phyloP scores from a whole-genome alignment of 2,113 vertebrate genomes.

The Addax nasomaculatus region DNA sequence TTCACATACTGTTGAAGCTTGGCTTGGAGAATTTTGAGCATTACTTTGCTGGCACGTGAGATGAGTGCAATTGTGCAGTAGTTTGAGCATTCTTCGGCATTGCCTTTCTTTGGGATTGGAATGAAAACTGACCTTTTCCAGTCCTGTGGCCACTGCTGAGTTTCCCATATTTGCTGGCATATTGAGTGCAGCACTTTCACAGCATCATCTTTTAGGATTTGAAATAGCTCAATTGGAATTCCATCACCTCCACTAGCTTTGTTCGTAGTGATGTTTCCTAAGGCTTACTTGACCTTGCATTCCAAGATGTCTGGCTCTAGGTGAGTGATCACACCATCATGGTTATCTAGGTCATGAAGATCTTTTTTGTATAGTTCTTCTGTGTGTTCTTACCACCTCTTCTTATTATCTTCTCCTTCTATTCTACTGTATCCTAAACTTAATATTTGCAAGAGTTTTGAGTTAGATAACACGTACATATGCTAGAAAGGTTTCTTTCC shows the following conservation, averaged over 20 bases:
- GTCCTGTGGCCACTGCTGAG: not conserved
- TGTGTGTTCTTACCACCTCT: not conserved
- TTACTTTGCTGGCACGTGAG: not conserved
- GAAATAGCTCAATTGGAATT: not conserved
- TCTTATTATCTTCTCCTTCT: not conserved
- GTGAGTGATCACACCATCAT: not conserved
- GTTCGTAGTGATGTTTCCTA: not conserved
- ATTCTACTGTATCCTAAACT: conserved; percentile 63
- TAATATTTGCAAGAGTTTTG: conserved; percentile 73
- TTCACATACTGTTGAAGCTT: not conserved
- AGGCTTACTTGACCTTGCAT: not conserved
- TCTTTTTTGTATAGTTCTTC: not conserved
- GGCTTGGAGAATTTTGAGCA: not conserved
- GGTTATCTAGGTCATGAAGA: not conserved
- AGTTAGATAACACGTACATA: conserved; percentile 71
- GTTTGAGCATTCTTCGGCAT: not conserved
- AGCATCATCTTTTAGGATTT: not conserved
- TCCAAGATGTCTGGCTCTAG: not conserved
- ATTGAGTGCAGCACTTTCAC: not conserved
- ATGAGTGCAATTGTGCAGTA: not conserved
- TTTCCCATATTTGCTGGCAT: not conserved
- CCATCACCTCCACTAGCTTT: not conserved
- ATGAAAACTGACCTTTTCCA: not conserved
- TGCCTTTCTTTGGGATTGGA: not conserved
- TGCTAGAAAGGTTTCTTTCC: conserved; percentile 76